Evolutionary conservation across 2,797 vertebrate genomes (phyloP).

Genomic region (Adelosebastes latens): DNA sequence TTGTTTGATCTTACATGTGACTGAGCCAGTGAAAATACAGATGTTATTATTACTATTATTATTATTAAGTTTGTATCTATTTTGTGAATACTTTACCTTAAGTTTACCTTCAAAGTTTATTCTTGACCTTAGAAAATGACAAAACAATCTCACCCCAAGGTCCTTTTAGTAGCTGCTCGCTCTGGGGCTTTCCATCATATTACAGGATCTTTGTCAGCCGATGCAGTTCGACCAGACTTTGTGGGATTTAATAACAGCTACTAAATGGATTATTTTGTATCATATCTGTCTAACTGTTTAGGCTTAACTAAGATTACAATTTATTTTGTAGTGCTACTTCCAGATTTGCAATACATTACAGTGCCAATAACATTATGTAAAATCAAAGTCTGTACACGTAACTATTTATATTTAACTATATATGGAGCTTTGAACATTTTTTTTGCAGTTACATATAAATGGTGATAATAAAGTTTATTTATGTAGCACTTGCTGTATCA

Average conservation of each 20-base stretch:
- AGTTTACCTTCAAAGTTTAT: not conserved
- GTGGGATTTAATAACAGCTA: not conserved
- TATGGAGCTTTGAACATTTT: not conserved
- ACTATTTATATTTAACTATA: not conserved
- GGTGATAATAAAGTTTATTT: not conserved
- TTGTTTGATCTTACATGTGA: constrained; percentile 33
- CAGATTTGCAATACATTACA: not conserved
- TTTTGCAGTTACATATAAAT: not conserved
- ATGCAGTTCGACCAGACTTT: not conserved
- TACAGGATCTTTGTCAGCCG: not conserved
- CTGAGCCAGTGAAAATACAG: constrained; percentile 18
- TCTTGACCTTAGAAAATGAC: not conserved
- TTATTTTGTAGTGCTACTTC: not conserved
- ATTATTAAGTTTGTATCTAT: not conserved
- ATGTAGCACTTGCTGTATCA: not conserved
- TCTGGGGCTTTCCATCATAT: not conserved
- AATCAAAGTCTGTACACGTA: not conserved
- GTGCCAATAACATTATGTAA: not conserved
- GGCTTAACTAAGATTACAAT: not conserved
- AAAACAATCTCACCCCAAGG: not conserved
- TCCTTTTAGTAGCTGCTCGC: not conserved
- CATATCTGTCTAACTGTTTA: not conserved
- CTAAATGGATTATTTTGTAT: not conserved
- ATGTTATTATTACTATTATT: not conserved
- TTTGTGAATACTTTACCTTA: not conserved